These are phyloP conservation scores for Homalodisca vitripennis DNA, from an alignment of 1,140 invertebrate genomes.

Conservation along the genomic window DNA sequence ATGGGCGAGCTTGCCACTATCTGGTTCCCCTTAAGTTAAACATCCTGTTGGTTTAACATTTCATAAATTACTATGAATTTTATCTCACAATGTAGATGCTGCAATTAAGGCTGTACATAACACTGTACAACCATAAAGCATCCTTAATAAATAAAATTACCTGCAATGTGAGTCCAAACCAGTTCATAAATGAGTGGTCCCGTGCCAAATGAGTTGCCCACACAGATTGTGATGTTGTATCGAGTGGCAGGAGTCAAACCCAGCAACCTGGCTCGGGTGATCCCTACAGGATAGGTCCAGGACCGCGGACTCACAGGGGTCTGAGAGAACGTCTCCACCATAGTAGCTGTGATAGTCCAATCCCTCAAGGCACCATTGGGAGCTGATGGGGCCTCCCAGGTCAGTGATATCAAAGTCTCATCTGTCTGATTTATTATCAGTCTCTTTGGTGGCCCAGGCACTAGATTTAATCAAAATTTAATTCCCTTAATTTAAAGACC, in stretches of 20 bases:
- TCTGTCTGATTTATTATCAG: background rate
- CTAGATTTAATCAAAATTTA: background rate
- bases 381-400: background rate
- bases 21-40: no score
- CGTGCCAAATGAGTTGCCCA: background rate
- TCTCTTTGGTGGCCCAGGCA: slow-evolving; percentile 12
- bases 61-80: no score
- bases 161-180: slow-evolving; percentile 12
- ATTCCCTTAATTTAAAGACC: background rate
- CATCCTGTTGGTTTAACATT: no score
- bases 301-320: background rate
- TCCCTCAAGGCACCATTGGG: background rate
- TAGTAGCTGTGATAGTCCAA: background rate
- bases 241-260: background rate
- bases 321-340: background rate
- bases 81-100: no score
- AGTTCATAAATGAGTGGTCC: background rate
- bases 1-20: no score
- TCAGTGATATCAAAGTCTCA: background rate
- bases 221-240: background rate
- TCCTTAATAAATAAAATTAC: no score
- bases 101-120: no score
- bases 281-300: background rate
- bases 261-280: background rate
- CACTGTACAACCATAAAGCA: no score